phyloP scores from a whole-genome alignment of 1,140 invertebrate species.

The Drosophila pectinifera region DNA sequence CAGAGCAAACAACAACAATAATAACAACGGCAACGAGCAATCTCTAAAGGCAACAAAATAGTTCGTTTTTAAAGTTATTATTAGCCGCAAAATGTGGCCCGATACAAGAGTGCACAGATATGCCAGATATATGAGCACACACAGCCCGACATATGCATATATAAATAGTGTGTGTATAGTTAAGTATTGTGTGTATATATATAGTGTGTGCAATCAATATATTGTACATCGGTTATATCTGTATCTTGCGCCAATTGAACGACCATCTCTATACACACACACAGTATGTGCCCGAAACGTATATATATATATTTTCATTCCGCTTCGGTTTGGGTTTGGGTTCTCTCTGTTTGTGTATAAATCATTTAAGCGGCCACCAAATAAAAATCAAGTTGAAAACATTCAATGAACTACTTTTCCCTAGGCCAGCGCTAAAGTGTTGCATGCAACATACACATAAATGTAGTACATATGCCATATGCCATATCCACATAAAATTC shows the following conservation, averaged over 20 bases:
- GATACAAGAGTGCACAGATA: constrained; percentile 55
- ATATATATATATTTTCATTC: constrained; percentile 6
- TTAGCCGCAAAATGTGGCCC: constrained; percentile 80
- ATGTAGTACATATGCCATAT: constrained; percentile 53
- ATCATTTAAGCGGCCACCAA: constrained; percentile 81
- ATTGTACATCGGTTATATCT: constrained; percentile 69
- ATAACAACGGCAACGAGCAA: constrained; percentile 52
- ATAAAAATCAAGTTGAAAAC: constrained; percentile 82
- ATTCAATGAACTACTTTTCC: constrained; percentile 81
- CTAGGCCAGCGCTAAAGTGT: constrained; percentile 39
- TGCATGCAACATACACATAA: constrained; percentile 44
- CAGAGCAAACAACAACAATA: constrained; percentile 53
- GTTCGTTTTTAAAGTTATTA: constrained; percentile 84
- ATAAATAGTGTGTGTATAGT: constrained; percentile 43
- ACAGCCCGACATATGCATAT: constrained; percentile 18
- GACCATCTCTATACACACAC: constrained; percentile 46
- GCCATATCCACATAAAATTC: constrained; percentile 45
- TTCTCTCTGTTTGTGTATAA: constrained; percentile 67
- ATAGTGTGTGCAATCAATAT: constrained; percentile 63
- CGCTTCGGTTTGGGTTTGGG: constrained; percentile 9
- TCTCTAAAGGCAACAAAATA: constrained; percentile 81
- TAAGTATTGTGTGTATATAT: constrained; percentile 29
- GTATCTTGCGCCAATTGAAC: constrained; percentile 72
- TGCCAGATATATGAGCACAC: constrained; percentile 38
- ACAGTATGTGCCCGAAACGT: constrained; percentile 5